Evolutionary conservation across 2,797 vertebrate genomes (phyloP), one percentile per base, ranked within the genome.

Genomic region (Myripristis murdjan): DNA sequence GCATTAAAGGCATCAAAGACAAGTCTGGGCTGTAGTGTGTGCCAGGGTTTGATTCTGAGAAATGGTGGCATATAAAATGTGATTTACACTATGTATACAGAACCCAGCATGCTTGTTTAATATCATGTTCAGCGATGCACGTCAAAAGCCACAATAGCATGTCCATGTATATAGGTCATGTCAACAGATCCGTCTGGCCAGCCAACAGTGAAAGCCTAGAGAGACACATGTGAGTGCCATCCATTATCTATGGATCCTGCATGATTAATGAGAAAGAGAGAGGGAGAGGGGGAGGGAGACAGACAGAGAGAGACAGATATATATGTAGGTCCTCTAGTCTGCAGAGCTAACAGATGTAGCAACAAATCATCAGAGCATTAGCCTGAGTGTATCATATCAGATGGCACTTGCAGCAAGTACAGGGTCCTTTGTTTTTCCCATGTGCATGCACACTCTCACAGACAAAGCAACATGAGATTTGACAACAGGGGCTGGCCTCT

Each of bases 201-300:
- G 63, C n/a, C 51, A 81, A 72, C 70, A 83, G 79, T 64, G 84
- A 90, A 90, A 84, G 70, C 68, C 77, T 59, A 63, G 33, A 35
- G 31, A 74, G 73, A 85, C 78, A 82, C 79, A 39, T 64, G 58
- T 37, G 77, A 74, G 77, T 43, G 18, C 57, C 81, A 89, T 90
- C 77, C 81, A 91, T 90, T 90, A 91, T 91, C 90, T 83, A 89
- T 89, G 85, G 46, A 81, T 82, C 22, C 65, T 91, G 80, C 82
- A 91, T 87, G 84, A 86, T 89, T 91, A 85, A 91, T 87, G 79
- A 82, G 49, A 46, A 24, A 60, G 39, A n/a, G 24, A 46, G 24
- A 15, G 14, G 15, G 15, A 0, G 51, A 44, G 63, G 43, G 14
- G 53, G 6, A 18, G 37, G 31, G 12, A 56, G 24, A 10, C 12